Evolutionary conservation across 1,140 invertebrate species (phyloP).

Genomic region (Archivesica marissinica): DNA sequence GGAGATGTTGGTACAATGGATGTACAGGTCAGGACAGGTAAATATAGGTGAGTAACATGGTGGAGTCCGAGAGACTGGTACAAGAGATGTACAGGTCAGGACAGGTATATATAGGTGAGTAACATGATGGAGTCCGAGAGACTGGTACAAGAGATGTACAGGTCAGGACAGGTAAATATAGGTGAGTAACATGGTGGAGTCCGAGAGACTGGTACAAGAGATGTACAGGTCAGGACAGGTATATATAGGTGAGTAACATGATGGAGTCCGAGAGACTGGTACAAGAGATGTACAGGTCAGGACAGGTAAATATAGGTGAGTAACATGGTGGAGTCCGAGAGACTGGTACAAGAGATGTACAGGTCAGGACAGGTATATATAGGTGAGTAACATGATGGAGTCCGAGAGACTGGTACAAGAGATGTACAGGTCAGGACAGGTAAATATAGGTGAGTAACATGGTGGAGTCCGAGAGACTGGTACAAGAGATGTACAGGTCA

Average conservation of each 20-base stretch:
- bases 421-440: too few relatives aligned
- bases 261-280: too few relatives aligned
- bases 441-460: constrained; percentile 86
- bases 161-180: constrained; percentile 82
- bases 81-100: constrained; percentile 86
- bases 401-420: too few relatives aligned
- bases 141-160: too few relatives aligned
- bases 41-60: constrained; percentile 86
- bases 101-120: constrained; percentile 87
- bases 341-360: constrained; percentile 85
- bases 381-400: constrained; percentile 82
- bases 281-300: too few relatives aligned
- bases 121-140: too few relatives aligned
- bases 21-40: background rate
- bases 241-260: constrained; percentile 85
- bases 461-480: constrained; percentile 86
- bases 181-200: constrained; percentile 86
- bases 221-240: constrained; percentile 87
- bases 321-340: constrained; percentile 87
- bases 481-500: constrained; percentile 86
- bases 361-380: constrained; percentile 88
- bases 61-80: constrained; percentile 86
- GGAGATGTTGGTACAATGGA: too few relatives aligned
- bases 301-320: constrained; percentile 83
- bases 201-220: constrained; percentile 85